A percentile compares a stretch with the other conserved stretches of the same genome.
These are phyloP conservation scores for Sesia bembeciformis DNA, from an alignment of 2,888 invertebrate genomes.

Conservation along the genomic window DNA sequence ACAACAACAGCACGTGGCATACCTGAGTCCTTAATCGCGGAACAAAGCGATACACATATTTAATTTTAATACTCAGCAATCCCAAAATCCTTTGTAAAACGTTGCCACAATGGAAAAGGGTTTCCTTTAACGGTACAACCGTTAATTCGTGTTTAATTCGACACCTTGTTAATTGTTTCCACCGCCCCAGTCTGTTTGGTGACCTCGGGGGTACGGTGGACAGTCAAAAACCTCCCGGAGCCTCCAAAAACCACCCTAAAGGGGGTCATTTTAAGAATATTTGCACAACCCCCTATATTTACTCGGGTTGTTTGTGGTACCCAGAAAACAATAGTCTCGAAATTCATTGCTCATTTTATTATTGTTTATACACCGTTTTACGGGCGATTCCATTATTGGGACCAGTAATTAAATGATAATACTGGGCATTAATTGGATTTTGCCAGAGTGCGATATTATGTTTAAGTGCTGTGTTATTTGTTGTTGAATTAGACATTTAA, in stretches of 20 bases:
- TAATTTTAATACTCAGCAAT: slow-evolving; percentile 72
- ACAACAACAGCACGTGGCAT: slow-evolving; percentile 25
- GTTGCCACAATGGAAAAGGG: slow-evolving; percentile 68
- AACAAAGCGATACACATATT: slow-evolving; percentile 68
- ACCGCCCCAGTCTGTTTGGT: slow-evolving; percentile 66
- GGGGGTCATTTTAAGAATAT: slow-evolving; percentile 73
- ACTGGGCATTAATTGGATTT: slow-evolving; percentile 70
- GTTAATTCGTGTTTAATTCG: slow-evolving; percentile 74
- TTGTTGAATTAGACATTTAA: background rate
- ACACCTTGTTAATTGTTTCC: slow-evolving; percentile 75
- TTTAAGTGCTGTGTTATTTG: background rate
- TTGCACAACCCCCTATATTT: slow-evolving; percentile 65
- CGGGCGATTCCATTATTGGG: slow-evolving; percentile 72
- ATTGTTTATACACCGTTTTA: slow-evolving; percentile 72
- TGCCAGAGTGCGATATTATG: slow-evolving; percentile 43
- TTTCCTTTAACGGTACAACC: slow-evolving; percentile 67
- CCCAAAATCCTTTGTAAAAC: slow-evolving; percentile 68
- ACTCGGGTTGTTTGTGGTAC: slow-evolving; percentile 70
- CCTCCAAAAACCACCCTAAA: slow-evolving; percentile 34
- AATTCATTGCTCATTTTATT: slow-evolving; percentile 75
- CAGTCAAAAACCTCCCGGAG: slow-evolving; percentile 41
- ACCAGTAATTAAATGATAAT: slow-evolving; percentile 73
- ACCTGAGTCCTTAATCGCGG: slow-evolving; percentile 47
- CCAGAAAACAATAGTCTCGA: slow-evolving; percentile 73
- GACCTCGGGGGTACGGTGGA: slow-evolving; percentile 53